phyloP scores from a whole-genome alignment of 1,140 invertebrate species.

The Macrobrachium rosenbergii region DNA sequence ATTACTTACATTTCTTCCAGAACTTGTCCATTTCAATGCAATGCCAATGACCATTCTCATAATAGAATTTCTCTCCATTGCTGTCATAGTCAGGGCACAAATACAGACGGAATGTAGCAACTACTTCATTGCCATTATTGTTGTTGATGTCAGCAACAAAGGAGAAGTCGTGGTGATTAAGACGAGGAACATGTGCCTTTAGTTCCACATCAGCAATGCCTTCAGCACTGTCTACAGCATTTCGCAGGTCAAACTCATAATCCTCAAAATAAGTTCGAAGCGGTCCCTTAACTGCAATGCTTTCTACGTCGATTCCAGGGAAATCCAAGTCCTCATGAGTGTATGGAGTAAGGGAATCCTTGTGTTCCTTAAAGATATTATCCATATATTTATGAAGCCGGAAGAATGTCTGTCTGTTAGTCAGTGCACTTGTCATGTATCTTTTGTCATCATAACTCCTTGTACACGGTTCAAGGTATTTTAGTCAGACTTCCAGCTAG shows the following conservation, averaged over 20 bases:
- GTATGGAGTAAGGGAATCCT: no score
- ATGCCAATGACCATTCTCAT: no score
- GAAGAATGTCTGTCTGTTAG: conserved; percentile 66
- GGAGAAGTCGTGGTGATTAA: background rate
- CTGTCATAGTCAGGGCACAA: conserved; percentile 78
- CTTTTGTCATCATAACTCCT: conserved; percentile 74
- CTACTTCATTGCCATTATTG: conserved; percentile 65
- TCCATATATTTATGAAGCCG: conserved; percentile 64
- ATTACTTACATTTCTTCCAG: no score
- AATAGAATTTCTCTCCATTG: conserved; percentile 69
- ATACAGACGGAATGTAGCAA: conserved; percentile 77
- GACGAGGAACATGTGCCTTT: no score
- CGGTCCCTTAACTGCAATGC: conserved; percentile 76
- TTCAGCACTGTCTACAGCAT: conserved; percentile 71
- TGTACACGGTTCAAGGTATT: conserved; percentile 78
- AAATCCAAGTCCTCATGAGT: conserved; percentile 69
- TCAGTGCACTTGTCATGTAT: conserved; percentile 72
- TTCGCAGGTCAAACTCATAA: conserved; percentile 78
- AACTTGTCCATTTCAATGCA: no score
- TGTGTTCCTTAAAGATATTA: no score
- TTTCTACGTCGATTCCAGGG: conserved; percentile 76
- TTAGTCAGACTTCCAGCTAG: conserved; percentile 71
- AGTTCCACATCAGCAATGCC: background rate
- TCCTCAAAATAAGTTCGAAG: conserved; percentile 81
- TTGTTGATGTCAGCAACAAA: conserved; percentile 6